Base-by-base conservation (phyloP, 1,140 invertebrate species). In the Neocloeon triangulifer region DNA sequence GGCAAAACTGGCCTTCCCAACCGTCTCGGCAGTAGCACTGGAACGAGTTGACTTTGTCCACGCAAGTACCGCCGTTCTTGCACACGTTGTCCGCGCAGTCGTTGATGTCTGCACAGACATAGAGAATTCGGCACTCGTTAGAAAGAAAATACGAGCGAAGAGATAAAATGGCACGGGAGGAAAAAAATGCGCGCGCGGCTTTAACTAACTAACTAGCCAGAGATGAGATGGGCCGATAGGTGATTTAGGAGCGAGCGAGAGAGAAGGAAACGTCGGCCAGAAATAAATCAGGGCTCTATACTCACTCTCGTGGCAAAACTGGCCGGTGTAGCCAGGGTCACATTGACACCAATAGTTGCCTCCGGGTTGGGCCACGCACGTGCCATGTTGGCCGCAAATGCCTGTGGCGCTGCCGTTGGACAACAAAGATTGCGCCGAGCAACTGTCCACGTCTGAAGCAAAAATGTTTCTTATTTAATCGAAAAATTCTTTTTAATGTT, bases 361-460 rank as follows among this genome's bases (percentile, higher is more conserved):
- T 23, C 61, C 61, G 21, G 62, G 53, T 38, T 59, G 62, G 43
- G 57, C 63, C 25, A 73, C 55, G 43, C 79, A 85, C 43, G 69
- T 69, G 22, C 79, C 76, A 48, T 81, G 74, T 20, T 78, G 73
- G 27, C 74, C 75, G 45, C 80, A 86, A 15, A 51, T 43, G 19
- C 51, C 55, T 57, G 58, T 22, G 51, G 42, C 43, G 20, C 42
- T 49, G 18, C 42, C 41, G 26, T 56, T 58, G 19, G 53, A 49
- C 4, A 54, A 48, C 18, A n/a, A n/a, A n/a, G 56, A 46, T 6
- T 58, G 51, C 10, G 62, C 47, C 7, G 51, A 58, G 39, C 63
- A 64, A 39, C 57, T 59, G 39, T 56, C 55, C 26, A 57, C 43
- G 25, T 50, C 52, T 58, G 45, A 23, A 42, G 40, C 29, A 31